A percentile compares a stretch with the other conserved stretches of the same genome.
These are phyloP conservation scores for Mesopsocus fuscifrons DNA, from an alignment of 2,888 invertebrate genomes.

Conservation along the genomic window DNA sequence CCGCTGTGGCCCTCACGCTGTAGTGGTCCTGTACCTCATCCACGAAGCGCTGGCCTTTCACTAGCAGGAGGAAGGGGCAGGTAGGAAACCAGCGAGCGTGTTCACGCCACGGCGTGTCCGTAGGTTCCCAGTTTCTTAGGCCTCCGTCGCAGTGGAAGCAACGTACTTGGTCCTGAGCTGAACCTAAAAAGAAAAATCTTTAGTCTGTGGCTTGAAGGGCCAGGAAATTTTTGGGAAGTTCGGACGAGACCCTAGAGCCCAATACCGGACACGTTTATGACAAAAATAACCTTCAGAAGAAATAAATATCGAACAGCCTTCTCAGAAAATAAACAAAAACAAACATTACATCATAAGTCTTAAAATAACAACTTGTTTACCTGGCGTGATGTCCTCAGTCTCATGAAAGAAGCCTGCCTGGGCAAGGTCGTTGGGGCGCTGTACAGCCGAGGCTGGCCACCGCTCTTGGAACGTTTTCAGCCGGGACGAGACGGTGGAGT, in stretches of 20 bases:
- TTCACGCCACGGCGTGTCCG: conserved; percentile 84
- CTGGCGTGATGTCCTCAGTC: too few relatives aligned
- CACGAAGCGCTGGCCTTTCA: conserved; percentile 65
- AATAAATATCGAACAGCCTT: too few relatives aligned
- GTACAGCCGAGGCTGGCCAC: conserved; percentile 60
- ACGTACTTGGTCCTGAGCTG: conserved; percentile 36
- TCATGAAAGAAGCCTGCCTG: conserved; percentile 79
- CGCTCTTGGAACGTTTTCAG: conserved; percentile 39
- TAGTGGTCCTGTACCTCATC: conserved; percentile 21
- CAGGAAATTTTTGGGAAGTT: too few relatives aligned
- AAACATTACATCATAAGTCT: too few relatives aligned
- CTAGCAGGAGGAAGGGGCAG: conserved; percentile 64
- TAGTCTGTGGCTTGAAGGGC: too few relatives aligned
- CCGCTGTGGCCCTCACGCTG: background rate
- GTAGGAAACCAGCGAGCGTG: conserved; percentile 87
- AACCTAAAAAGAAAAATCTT: conserved; percentile 10
- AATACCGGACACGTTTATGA: too few relatives aligned
- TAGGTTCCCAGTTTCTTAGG: conserved; percentile 71
- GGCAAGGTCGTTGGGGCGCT: conserved; percentile 56
- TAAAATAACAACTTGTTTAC: too few relatives aligned
- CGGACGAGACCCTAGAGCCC: too few relatives aligned
- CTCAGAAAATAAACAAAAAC: too few relatives aligned
- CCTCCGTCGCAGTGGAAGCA: conserved; percentile 94
- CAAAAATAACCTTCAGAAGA: too few relatives aligned
- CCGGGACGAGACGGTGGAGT: conserved; percentile 46